Percentiles rank a stretch among this genome's conserved stretches.
Conservation (phyloP, 2,113 vertebrate species). For the Heterotis niloticus region DNA sequence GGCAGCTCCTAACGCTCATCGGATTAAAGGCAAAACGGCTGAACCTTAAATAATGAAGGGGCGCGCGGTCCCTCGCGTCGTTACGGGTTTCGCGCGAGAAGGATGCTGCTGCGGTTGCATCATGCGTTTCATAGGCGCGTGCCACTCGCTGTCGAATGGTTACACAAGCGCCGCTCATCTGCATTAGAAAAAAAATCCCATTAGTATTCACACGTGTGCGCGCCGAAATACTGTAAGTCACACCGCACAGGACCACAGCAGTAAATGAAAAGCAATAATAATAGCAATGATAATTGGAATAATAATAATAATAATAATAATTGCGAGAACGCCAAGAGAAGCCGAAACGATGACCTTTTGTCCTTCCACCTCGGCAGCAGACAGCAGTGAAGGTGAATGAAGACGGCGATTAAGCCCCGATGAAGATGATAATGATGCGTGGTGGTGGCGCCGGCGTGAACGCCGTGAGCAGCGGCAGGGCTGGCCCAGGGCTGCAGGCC, state of each 20-base stretch:
- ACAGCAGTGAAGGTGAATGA: not conserved
- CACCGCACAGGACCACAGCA: not conserved
- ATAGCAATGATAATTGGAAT: not conserved
- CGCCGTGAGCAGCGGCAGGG: not conserved
- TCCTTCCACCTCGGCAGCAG: not conserved
- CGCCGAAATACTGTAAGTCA: too few relatives aligned
- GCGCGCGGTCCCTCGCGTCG: not conserved
- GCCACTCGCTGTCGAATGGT: too few relatives aligned
- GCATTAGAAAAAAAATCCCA: too few relatives aligned
- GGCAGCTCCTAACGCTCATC: not conserved
- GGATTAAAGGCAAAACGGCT: not conserved
- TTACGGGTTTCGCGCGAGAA: not conserved
- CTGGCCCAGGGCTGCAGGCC: conserved; percentile 3
- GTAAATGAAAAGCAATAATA: not conserved
- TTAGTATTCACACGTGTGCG: too few relatives aligned
- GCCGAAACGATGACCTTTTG: not conserved
- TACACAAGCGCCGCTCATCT: too few relatives aligned
- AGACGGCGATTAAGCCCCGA: conserved; percentile 7
- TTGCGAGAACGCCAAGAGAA: not conserved
- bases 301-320: not conserved
- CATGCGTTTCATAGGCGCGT: not conserved
- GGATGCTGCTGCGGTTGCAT: not conserved
- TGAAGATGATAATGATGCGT: conserved; percentile 16
- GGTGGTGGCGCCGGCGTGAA: not conserved
- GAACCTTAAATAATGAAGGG: not conserved